Percentiles rank a stretch among this genome's conserved stretches.
phyloP scores from a whole-genome alignment of 2,797 vertebrate genomes.

The Coregonus ussuriensis region DNA sequence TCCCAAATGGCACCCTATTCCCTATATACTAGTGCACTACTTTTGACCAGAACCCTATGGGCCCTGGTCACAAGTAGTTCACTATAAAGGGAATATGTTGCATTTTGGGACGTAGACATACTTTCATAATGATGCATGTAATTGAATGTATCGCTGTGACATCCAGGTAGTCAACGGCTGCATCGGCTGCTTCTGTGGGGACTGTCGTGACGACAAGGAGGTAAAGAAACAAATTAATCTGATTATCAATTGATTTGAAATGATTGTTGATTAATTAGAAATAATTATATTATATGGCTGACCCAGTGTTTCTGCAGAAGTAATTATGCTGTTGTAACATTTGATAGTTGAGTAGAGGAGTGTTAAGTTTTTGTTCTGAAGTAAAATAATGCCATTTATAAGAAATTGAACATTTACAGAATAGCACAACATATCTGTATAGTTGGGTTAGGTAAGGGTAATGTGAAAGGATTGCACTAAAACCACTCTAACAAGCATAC shows the following conservation, averaged over 20 bases:
- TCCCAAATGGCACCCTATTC: too few species aligned
- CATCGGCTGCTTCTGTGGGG: conserved; percentile 80
- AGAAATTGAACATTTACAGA: too few species aligned
- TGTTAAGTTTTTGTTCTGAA: neutral
- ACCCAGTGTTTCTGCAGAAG: neutral
- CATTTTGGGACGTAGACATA: too few species aligned
- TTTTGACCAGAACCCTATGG: too few species aligned
- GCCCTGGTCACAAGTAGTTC: too few species aligned
- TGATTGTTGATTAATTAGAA: neutral
- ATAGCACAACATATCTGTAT: too few species aligned
- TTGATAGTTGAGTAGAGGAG: too few species aligned
- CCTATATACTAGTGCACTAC: too few species aligned
- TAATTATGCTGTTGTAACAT: neutral
- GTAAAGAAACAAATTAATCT: too few species aligned
- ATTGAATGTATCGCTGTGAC: conserved; percentile 50
- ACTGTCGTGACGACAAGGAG: conserved; percentile 77
- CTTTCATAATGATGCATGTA: too few species aligned
- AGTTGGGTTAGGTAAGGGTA: neutral
- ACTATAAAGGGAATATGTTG: too few species aligned
- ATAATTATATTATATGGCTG: neutral
- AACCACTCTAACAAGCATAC: neutral
- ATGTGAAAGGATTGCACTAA: neutral
- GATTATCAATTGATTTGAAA: neutral
- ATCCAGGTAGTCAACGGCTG: conserved; percentile 87
- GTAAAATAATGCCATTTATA: too few species aligned